Conservation (phyloP, 2,113 vertebrate species). For the Cervus canadensis region DNA sequence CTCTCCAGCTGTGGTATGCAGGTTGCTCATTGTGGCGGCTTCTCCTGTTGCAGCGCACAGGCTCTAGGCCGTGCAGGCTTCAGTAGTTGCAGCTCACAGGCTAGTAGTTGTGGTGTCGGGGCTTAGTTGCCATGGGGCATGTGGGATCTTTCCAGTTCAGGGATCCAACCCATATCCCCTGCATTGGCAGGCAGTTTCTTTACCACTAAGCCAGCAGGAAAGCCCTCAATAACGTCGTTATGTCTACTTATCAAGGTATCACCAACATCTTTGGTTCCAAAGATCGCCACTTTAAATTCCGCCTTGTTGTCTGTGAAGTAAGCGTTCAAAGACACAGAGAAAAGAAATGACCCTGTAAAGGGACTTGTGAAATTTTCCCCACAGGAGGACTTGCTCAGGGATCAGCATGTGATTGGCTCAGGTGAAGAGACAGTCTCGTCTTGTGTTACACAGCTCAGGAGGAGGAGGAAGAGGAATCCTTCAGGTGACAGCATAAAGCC, state of each 20-base stretch:
- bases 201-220: background rate
- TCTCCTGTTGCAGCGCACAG: background rate
- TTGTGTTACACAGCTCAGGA: background rate
- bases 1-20: too few species aligned
- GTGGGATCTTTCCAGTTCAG: background rate
- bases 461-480: background rate
- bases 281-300: background rate
- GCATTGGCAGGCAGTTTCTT: background rate
- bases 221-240: background rate
- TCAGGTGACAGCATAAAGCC: background rate
- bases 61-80: rapidly evolving
- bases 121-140: background rate
- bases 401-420: background rate
- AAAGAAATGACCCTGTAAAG: background rate
- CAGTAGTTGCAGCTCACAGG: background rate
- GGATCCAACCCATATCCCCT: background rate
- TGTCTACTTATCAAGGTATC: background rate
- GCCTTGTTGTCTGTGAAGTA: background rate
- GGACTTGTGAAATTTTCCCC: background rate
- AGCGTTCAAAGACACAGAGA: background rate
- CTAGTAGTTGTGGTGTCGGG: background rate
- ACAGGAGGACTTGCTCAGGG: too few species aligned
- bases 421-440: background rate
- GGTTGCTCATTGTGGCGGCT: background rate
- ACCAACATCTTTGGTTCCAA: background rate